phyloP scores from a whole-genome alignment of 1,140 invertebrate genomes.

The Periplaneta americana region DNA sequence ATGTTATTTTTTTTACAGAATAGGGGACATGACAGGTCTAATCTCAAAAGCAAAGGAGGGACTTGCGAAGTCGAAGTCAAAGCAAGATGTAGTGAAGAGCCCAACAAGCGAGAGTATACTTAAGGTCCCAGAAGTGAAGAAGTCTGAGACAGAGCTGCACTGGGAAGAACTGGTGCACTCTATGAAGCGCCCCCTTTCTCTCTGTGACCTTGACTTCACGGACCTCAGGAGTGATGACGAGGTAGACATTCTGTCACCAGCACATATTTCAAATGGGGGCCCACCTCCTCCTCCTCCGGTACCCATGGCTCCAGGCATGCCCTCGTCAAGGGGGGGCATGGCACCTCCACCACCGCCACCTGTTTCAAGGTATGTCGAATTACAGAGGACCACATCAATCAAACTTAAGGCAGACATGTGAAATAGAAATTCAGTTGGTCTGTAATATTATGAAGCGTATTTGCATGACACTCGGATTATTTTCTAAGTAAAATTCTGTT shows the following conservation, averaged over 20 bases:
- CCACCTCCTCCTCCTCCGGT: slow-evolving; percentile 30
- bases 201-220: slow-evolving; percentile 96
- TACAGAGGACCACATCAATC: no score
- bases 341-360: slow-evolving; percentile 41
- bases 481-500: no score
- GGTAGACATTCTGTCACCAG: slow-evolving; percentile 25
- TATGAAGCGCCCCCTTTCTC: slow-evolving; percentile 73
- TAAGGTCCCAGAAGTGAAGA: slow-evolving; percentile 66
- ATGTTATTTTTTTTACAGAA: no score
- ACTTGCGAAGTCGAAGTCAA: slow-evolving; percentile 73
- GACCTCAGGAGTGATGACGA: slow-evolving; percentile 75
- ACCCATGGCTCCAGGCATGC: slow-evolving; percentile 21
- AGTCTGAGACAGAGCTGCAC: slow-evolving; percentile 88
- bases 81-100: slow-evolving; percentile 61
- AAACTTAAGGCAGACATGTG: no score
- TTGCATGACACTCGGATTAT: no score
- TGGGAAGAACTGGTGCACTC: slow-evolving; percentile 89
- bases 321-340: slow-evolving; percentile 30
- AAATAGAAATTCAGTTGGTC: no score
- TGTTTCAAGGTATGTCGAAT: neutral
- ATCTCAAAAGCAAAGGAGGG: slow-evolving; percentile 93
- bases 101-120: slow-evolving; percentile 54
- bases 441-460: no score
- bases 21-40: slow-evolving; percentile 81
- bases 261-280: slow-evolving; percentile 22